phyloP scores from a whole-genome alignment of 2,113 vertebrate genomes.

The Xiphias gladius region DNA sequence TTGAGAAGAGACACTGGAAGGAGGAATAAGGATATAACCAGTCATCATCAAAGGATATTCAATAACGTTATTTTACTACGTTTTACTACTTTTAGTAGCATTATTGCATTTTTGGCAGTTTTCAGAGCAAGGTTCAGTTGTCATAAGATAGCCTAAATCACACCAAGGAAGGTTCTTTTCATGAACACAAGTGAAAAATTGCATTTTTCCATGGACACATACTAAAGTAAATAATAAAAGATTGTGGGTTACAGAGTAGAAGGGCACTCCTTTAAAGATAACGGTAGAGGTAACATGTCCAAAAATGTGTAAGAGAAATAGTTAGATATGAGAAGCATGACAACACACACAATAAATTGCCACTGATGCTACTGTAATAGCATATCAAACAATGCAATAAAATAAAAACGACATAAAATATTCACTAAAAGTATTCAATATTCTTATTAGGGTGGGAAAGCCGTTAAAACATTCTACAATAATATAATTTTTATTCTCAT shows the following conservation, averaged over 20 bases:
- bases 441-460: neutral
- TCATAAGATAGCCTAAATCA: neutral
- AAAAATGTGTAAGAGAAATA: neutral
- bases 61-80: neutral
- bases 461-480: neutral
- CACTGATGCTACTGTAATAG: neutral
- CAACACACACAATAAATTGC: too few relatives aligned
- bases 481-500: neutral
- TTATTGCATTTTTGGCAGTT: neutral
- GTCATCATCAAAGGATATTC: neutral
- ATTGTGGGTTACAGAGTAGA: neutral
- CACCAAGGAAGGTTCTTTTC: neutral
- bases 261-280: neutral
- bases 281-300: neutral
- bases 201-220: neutral
- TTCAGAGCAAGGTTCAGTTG: neutral
- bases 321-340: neutral
- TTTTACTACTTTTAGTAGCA: neutral
- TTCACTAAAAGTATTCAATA: neutral
- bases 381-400: neutral
- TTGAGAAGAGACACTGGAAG: neutral
- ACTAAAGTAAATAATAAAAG: neutral
- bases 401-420: neutral
- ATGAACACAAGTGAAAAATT: neutral
- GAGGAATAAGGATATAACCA: neutral